Conservation (phyloP, 2,797 vertebrate species). For the Crenuchus spilurus region DNA sequence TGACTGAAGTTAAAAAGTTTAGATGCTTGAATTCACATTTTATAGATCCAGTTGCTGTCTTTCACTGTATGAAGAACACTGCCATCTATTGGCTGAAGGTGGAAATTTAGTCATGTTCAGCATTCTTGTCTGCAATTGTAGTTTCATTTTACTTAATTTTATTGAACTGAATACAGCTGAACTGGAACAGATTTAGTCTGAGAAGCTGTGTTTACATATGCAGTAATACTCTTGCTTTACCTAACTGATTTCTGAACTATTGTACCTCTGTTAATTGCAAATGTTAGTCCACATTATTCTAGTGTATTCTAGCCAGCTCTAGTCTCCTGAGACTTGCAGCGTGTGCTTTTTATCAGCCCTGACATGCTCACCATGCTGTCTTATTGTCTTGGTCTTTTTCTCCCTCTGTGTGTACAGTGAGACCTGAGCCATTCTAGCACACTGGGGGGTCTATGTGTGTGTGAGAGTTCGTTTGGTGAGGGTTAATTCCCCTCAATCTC, state of each 20-base stretch:
- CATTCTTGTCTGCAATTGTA: background rate
- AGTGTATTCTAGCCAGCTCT: background rate
- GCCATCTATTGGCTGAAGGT: constrained; percentile 52
- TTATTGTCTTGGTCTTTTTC: constrained; percentile 22
- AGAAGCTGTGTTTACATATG: background rate
- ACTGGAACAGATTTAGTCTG: background rate
- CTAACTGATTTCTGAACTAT: background rate
- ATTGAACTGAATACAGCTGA: background rate
- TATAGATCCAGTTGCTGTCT: background rate
- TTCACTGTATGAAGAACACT: constrained; percentile 38
- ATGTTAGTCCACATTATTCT: background rate
- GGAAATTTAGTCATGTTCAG: background rate
- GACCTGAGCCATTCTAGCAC: constrained; percentile 38
- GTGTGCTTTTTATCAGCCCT: constrained; percentile 30
- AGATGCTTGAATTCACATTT: background rate
- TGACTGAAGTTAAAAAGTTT: background rate
- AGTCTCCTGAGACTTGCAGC: constrained; percentile 2
- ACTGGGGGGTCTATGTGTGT: constrained; percentile 52
- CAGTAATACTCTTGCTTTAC: background rate
- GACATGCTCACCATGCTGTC: constrained; percentile 4
- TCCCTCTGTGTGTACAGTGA: constrained; percentile 37
- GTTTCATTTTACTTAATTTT: background rate
- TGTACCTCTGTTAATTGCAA: background rate
- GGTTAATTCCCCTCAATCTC: constrained; percentile 64
- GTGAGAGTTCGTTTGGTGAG: constrained; percentile 60